These are phyloP conservation scores for Cylloceria caligata DNA, from an alignment of 2,888 invertebrate species.

Conservation along the genomic window DNA sequence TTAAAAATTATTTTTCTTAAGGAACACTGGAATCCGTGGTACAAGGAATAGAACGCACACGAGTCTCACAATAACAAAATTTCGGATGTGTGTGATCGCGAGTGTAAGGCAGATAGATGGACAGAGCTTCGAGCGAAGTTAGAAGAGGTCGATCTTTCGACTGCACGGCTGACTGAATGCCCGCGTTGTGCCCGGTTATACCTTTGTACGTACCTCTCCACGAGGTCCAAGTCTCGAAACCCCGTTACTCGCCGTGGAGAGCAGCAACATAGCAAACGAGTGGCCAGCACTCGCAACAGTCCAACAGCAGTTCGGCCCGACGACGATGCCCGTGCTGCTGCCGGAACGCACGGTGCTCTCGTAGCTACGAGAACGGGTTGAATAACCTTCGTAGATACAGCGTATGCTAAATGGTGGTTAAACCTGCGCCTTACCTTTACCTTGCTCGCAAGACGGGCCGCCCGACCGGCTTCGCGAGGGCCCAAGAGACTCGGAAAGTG, in stretches of 20 bases:
- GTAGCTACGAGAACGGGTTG: slow-evolving; percentile 76
- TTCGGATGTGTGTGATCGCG: slow-evolving; percentile 25
- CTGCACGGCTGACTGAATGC: slow-evolving; percentile 83
- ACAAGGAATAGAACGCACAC: slow-evolving; percentile 18
- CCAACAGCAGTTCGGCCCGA: too few relatives aligned
- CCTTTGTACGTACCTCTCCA: slow-evolving; percentile 75
- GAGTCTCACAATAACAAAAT: slow-evolving; percentile 14
- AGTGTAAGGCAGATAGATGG: slow-evolving; percentile 31
- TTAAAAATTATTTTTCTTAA: background rate
- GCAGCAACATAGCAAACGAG: slow-evolving; percentile 12
- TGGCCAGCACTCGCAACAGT: slow-evolving; percentile 16
- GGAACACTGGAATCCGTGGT: background rate
- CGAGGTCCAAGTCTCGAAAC: slow-evolving; percentile 75
- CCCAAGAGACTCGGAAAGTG: slow-evolving; percentile 47
- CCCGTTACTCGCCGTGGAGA: slow-evolving; percentile 63
- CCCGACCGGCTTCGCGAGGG: background rate
- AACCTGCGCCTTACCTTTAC: slow-evolving; percentile 68
- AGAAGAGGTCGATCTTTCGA: slow-evolving; percentile 80
- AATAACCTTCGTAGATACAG: slow-evolving; percentile 79
- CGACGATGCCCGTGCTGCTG: slow-evolving; percentile 59
- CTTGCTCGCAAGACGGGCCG: slow-evolving; percentile 61
- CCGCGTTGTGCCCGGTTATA: slow-evolving; percentile 64
- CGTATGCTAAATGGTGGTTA: slow-evolving; percentile 75
- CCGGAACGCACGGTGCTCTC: slow-evolving; percentile 1
- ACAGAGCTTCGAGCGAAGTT: slow-evolving; percentile 68